These are phyloP conservation scores for Anthoptus insignis DNA, from an alignment of 2,888 invertebrate genomes.

Conservation along the genomic window DNA sequence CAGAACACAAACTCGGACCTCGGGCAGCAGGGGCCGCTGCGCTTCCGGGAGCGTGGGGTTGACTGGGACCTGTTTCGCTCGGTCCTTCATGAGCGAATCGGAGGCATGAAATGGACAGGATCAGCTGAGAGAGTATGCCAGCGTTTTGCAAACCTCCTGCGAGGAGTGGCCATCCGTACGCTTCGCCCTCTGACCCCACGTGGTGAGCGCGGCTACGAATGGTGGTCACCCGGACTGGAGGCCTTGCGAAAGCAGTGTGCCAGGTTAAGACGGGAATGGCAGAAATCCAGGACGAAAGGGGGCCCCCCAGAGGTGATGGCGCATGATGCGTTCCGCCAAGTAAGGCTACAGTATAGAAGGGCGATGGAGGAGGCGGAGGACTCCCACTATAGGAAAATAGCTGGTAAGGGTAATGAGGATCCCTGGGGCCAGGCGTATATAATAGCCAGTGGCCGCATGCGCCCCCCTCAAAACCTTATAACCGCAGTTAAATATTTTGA, in stretches of 20 bases:
- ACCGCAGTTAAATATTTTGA: constrained; percentile 37
- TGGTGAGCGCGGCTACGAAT: constrained; percentile 37
- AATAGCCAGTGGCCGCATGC: constrained; percentile 22
- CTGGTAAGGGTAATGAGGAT: constrained; percentile 40
- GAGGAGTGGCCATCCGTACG: constrained; percentile 35
- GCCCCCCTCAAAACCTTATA: constrained; percentile 40
- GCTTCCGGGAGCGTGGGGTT: constrained; percentile 10
- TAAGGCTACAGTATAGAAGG: constrained; percentile 19
- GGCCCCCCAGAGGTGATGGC: background rate
- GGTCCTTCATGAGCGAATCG: constrained; percentile 11
- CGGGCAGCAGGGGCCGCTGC: background rate
- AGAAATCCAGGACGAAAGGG: constrained; percentile 20
- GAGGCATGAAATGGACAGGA: constrained; percentile 34
- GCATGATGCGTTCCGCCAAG: background rate
- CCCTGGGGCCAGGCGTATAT: constrained; percentile 45
- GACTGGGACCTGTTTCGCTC: constrained; percentile 16
- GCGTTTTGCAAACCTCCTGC: constrained; percentile 10
- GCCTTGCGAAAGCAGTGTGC: background rate
- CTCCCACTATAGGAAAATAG: constrained; percentile 16
- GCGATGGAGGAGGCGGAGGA: constrained; percentile 34
- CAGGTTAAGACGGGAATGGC: constrained; percentile 35
- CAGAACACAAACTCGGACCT: no score
- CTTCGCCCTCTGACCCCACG: background rate
- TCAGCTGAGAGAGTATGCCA: constrained; percentile 15
- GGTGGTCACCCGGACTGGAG: constrained; percentile 41